Evolutionary conservation across 2,888 invertebrate genomes (phyloP), one percentile per base, ranked within the genome.

Genomic region (Melanchra persicariae): DNA sequence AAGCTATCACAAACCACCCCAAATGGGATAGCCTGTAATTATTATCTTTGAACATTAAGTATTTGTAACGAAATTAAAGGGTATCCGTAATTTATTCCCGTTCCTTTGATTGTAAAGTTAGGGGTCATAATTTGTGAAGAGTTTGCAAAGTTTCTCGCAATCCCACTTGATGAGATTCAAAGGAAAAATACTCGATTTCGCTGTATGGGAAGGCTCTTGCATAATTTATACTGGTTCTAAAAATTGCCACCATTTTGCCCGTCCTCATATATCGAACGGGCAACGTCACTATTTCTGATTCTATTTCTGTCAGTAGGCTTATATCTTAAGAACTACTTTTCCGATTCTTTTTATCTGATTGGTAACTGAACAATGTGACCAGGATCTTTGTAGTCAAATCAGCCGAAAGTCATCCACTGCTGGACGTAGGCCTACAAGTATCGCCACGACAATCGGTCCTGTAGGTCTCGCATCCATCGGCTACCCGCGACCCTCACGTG

Each of bases 101-200:
- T 74, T 63, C 74, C 77, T 79, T 82, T 83, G 83, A 74, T 83
- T 84, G 83, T 72, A 70, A 85, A 83, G 80, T 79, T 79, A 24
- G 52, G 63, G 63, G 54, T 79, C 68, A 76, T 82, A 82, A 79
- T 79, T 82, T 72, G 68, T 64, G 65, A 85, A 70, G 77, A 79
- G 79, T 69, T 73, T 59, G 55, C 61, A 57, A 70, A 69, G 62
- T 82, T 79, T 74, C 54, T 26, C 60, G 43, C 58, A 60, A 65
- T 59, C 66, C 69, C 45, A 71, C 70, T 83, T 82, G 79, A 82
- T 75, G 69, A 74, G 70, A 70, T 62, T 69, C 59, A 52, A 65
- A 70, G 58, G 55, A 63, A 74, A 76, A 70, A 58, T 68, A 45
- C 24, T 55, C 19, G 19, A 51, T 77, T 65, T 81, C 43, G 54